A percentile compares a stretch with the other conserved stretches of the same genome.
These are phyloP conservation scores for Ceriagrion tenellum DNA, from an alignment of 2,888 invertebrate species.

Conservation along the genomic window DNA sequence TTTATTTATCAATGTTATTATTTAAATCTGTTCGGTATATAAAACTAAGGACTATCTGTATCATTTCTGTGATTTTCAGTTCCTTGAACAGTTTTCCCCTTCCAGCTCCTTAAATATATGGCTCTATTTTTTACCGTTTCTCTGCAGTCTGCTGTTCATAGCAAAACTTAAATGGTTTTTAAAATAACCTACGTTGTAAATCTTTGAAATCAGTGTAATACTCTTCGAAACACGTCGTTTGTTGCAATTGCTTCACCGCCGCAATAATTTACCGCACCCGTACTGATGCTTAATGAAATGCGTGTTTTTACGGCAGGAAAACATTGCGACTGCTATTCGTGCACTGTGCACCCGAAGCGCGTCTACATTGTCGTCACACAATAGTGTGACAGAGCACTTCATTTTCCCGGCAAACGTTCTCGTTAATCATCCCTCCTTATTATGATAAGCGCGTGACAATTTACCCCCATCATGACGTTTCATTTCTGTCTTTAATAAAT, in stretches of 20 bases:
- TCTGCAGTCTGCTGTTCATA: neutral
- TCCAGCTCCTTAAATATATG: neutral
- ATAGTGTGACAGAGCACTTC: slow-evolving; percentile 26
- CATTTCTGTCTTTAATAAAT: slow-evolving; percentile 36
- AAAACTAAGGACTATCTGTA: too few relatives aligned
- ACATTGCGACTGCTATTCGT: neutral
- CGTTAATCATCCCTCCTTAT: slow-evolving; percentile 5
- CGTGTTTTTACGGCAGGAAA: slow-evolving; percentile 17
- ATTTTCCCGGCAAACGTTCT: neutral
- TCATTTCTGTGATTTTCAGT: neutral
- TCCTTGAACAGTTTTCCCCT: neutral
- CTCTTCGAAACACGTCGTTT: neutral
- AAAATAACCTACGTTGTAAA: neutral
- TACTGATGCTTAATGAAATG: slow-evolving; percentile 13
- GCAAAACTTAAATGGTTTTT: neutral
- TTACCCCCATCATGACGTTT: slow-evolving; percentile 27
- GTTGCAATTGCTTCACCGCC: neutral
- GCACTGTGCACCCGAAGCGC: neutral
- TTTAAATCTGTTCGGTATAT: too few relatives aligned
- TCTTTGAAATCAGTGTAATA: slow-evolving; percentile 4
- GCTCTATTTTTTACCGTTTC: neutral
- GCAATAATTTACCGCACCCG: neutral
- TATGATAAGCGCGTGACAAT: slow-evolving; percentile 36
- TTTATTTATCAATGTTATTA: too few relatives aligned
- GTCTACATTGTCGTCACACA: neutral